Evolutionary conservation across 2,888 invertebrate genomes (phyloP).

Genomic region (Drosophila pullipes): DNA sequence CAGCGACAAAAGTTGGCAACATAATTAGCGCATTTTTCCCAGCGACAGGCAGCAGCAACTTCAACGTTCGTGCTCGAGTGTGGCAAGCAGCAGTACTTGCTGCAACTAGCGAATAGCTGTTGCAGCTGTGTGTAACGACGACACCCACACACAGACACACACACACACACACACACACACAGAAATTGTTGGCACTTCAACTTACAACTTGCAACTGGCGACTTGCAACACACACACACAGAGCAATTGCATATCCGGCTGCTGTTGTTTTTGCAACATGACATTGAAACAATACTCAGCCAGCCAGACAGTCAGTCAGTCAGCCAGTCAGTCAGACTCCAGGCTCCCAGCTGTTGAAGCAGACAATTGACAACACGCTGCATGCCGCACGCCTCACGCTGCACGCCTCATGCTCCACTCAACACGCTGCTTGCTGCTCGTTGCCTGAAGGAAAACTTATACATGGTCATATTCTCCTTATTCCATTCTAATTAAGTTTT

Average conservation of each 20-base stretch:
- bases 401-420: slow-evolving; percentile 1
- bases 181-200: slow-evolving; percentile 12
- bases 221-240: slow-evolving; percentile 28
- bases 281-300: slow-evolving; percentile 73
- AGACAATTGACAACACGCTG: slow-evolving; percentile 3
- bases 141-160: slow-evolving; percentile 44
- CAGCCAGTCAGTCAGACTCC: slow-evolving; percentile 12
- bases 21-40: slow-evolving; percentile 73
- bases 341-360: slow-evolving; percentile 27
- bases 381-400: background rate
- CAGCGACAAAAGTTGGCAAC: slow-evolving; percentile 52
- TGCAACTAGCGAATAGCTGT: background rate
- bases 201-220: slow-evolving; percentile 35
- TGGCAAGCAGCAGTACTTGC: slow-evolving; percentile 36
- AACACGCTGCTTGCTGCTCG: background rate
- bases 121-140: slow-evolving; percentile 1
- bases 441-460: slow-evolving; percentile 32
- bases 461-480: slow-evolving; percentile 44
- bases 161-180: slow-evolving; percentile 48
- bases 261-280: slow-evolving; percentile 52
- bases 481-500: slow-evolving; percentile 56
- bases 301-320: slow-evolving; percentile 4
- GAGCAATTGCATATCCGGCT: slow-evolving; percentile 52
- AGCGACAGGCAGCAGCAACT: slow-evolving; percentile 36
- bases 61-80: slow-evolving; percentile 60